A percentile compares a stretch with the other conserved stretches of the same genome.
phyloP scores from a whole-genome alignment of 1,140 invertebrate species.

The Orussus abietinus region DNA sequence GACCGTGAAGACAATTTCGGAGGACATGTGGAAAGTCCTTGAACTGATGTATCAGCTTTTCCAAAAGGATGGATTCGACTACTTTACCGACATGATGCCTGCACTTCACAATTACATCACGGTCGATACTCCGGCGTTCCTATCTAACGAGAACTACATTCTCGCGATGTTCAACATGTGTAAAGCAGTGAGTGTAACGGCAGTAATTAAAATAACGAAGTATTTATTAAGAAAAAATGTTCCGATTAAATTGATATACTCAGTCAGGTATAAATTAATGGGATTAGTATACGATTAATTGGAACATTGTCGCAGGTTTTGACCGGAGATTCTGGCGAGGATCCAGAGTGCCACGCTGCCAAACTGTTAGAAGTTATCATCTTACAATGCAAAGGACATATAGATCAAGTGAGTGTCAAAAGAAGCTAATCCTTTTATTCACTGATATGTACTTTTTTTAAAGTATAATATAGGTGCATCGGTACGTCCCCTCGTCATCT shows the following conservation, averaged over 20 bases:
- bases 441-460: no score
- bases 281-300: no score
- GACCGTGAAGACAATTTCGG: slow-evolving; percentile 82
- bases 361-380: slow-evolving; percentile 97
- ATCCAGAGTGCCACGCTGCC: slow-evolving; percentile 94
- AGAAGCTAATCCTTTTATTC: no score
- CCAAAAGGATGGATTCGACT: slow-evolving; percentile 91
- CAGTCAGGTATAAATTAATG: no score
- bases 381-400: slow-evolving; percentile 85
- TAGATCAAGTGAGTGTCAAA: slow-evolving; percentile 72
- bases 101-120: slow-evolving; percentile 96
- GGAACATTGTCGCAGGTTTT: slow-evolving; percentile 66
- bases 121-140: slow-evolving; percentile 88
- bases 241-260: no score
- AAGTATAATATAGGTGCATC: no score
- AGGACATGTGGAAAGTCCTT: slow-evolving; percentile 95
- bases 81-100: slow-evolving; percentile 99
- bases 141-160: slow-evolving; percentile 85
- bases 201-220: no score
- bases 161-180: slow-evolving; percentile 95
- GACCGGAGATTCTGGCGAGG: slow-evolving; percentile 82
- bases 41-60: slow-evolving; percentile 87
- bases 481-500: no score
- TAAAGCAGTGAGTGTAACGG: slow-evolving; percentile 67
- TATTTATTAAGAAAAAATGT: no score